Conservation (phyloP, 2,888 invertebrate genomes). For the Dynastes grantii region DNA sequence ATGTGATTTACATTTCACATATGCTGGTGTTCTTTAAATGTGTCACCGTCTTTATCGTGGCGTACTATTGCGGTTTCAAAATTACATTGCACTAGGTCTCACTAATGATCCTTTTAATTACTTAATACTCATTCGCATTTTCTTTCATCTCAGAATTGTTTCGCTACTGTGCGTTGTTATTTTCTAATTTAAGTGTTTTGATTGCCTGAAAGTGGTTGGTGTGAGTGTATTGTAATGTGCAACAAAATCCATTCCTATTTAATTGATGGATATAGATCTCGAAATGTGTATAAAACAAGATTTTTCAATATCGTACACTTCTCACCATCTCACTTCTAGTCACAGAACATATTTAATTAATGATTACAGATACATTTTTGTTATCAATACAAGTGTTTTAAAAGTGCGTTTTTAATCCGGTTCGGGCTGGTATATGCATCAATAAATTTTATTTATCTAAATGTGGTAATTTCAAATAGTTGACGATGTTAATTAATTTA, state of each 20-base stretch:
- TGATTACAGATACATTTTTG: not conserved
- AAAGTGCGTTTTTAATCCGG: slow-evolving; percentile 11
- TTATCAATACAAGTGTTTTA: slow-evolving; percentile 1
- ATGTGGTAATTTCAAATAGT: slow-evolving; percentile 6
- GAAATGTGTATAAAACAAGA: slow-evolving; percentile 1
- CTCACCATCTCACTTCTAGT: not conserved
- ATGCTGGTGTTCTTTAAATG: not conserved
- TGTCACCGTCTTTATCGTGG: not conserved
- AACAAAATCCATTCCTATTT: not conserved
- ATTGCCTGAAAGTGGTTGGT: too few relatives aligned
- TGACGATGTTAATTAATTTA: slow-evolving; percentile 4
- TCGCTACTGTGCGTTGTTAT: too few relatives aligned
- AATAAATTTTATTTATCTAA: slow-evolving; percentile 15
- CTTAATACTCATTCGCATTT: not conserved
- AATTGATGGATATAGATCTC: slow-evolving; percentile 10
- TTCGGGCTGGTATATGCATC: not conserved
- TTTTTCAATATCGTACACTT: slow-evolving; percentile 7
- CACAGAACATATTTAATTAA: not conserved
- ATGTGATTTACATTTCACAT: slow-evolving; percentile 9
- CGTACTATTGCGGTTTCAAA: not conserved
- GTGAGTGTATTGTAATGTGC: too few relatives aligned
- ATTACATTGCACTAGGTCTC: not conserved
- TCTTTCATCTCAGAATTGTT: not conserved
- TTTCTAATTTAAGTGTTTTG: too few relatives aligned
- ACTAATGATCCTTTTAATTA: not conserved